Evolutionary conservation across 2,797 vertebrate species (phyloP), one percentile per base, ranked within the genome.

Genomic region (Pangasius sanitwongsei): DNA sequence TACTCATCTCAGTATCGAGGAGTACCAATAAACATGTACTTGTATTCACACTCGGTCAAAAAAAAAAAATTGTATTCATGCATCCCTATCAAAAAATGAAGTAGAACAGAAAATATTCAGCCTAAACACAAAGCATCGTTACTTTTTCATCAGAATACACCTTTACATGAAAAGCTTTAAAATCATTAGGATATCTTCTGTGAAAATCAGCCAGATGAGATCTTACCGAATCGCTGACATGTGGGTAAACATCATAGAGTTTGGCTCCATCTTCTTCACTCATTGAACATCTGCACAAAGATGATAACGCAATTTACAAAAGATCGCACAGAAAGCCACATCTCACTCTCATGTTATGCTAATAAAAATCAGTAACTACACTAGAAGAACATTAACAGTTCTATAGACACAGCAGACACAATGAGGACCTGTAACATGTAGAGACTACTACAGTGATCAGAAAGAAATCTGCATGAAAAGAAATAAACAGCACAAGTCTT

Each of bases 221-320:
- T 69, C 83, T 81, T 96, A 99, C 98, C 94, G 97, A 98, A 93
- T 99, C 98, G 31, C 98, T 99, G 96, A 98, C 97, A 0, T 99
- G 98, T 20, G 98, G 98, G 92, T 98, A 99, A 91, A 99, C 97
- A 0, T 99, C 98, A 15, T 99, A 99, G 63, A 99, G 97, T 94
- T 99, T 99, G 93, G 98, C 97, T 9, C 98, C 98, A 25, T 99
- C 98, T 93, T 99, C 98, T 74, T 98, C 98, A 87, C 97, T 99
- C 98, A 99, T 99, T 81, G 98, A 99, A 95, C 98, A 99, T 94
- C 98, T 99, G 94, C 44, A 92, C 23, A 16, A 55, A 82, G 63
- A 74, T 23, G 16, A 93, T 87, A 34, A 48, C 48, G 63, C 44
- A 44, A 0, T 61, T 65, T n/a, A 8, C 3, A 53, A 53, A 84